phyloP scores from a whole-genome alignment of 2,888 invertebrate genomes.

The Hipparchia semele region DNA sequence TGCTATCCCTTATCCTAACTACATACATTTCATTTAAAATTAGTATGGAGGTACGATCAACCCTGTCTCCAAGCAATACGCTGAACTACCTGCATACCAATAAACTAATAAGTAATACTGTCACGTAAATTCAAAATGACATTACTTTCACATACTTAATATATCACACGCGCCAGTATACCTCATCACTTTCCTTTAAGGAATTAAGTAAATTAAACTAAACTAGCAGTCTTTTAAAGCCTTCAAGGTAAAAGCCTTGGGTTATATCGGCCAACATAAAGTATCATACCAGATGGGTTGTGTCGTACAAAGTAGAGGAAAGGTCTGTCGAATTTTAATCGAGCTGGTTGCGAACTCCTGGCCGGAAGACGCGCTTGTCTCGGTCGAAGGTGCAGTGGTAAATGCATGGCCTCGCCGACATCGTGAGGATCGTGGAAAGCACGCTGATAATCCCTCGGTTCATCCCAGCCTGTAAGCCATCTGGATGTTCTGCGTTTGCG shows the following conservation, averaged over 20 bases:
- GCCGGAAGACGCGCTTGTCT: conserved; percentile 88
- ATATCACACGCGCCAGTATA: conserved; percentile 74
- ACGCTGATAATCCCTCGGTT: conserved; percentile 85
- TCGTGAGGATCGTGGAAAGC: conserved; percentile 87
- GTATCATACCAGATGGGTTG: conserved; percentile 95
- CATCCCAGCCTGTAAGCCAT: conserved; percentile 77
- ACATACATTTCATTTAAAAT: conserved; percentile 56
- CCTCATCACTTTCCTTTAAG: conserved; percentile 78
- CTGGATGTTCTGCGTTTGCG: conserved; percentile 70
- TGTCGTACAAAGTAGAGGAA: conserved; percentile 95
- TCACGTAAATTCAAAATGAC: conserved; percentile 75
- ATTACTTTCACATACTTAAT: conserved; percentile 62
- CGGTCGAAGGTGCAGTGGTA: conserved; percentile 87
- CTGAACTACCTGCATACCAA: conserved; percentile 59
- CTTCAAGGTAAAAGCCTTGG: conserved; percentile 90
- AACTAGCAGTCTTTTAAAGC: conserved; percentile 74
- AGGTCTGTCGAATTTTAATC: conserved; percentile 92
- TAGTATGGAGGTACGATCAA: conserved; percentile 54
- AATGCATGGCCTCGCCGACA: conserved; percentile 76
- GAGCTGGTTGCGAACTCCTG: conserved; percentile 84
- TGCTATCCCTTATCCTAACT: conserved; percentile 47
- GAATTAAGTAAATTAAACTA: conserved; percentile 71
- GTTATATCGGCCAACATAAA: conserved; percentile 94
- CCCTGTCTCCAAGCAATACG: conserved; percentile 37
- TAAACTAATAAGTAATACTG: conserved; percentile 75